These are phyloP conservation scores for Burhinus bistriatus DNA, from an alignment of 2,113 vertebrate genomes.

Conservation along the genomic window DNA sequence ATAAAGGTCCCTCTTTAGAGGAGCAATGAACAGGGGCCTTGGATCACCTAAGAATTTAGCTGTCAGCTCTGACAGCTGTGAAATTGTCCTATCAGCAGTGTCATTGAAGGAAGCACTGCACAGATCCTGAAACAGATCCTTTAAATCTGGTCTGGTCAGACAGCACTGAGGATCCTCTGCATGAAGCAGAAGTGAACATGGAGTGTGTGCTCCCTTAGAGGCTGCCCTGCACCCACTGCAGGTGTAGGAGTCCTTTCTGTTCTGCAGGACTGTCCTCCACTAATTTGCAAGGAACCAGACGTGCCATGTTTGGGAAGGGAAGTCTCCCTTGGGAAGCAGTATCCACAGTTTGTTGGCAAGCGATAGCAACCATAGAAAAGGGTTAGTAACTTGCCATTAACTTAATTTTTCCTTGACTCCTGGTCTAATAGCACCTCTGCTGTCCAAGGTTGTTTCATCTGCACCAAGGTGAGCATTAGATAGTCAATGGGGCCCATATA, in stretches of 20 bases:
- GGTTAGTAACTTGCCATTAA: not conserved
- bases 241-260: not conserved
- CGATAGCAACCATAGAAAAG: not conserved
- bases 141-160: not conserved
- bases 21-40: not conserved
- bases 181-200: not conserved
- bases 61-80: slow-evolving; percentile 9
- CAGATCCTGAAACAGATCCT: not conserved
- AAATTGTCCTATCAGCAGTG: slow-evolving; percentile 1
- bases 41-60: not conserved
- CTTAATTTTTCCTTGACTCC: not conserved
- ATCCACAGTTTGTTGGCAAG: not conserved
- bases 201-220: accelerated
- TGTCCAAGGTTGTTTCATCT: not conserved
- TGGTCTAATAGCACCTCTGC: not conserved
- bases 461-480: not conserved
- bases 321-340: not conserved
- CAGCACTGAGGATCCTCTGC: not conserved
- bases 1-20: not conserved
- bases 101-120: not conserved
- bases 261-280: not conserved
- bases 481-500: not conserved
- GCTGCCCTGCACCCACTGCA: not conserved
- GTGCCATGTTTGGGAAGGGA: not conserved
- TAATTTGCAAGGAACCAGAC: not conserved